Evolutionary conservation across 64 coral and sea anemone genomes (phyloP).

Genomic region (Exaiptasia diaphana): DNA sequence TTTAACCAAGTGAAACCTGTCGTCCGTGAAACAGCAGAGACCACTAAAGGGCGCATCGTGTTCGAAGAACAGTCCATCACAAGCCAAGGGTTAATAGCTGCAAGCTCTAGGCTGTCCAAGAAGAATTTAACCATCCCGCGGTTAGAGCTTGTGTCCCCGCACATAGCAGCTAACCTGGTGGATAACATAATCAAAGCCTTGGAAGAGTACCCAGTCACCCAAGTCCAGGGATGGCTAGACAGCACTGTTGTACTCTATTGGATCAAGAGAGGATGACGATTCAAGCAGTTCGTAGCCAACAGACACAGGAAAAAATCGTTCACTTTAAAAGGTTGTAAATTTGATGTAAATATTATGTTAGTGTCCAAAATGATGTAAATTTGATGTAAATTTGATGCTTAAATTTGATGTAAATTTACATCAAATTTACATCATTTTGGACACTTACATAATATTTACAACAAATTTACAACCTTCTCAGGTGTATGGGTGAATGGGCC

Average conservation of each 20-base stretch:
- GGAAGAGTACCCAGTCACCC: not conserved
- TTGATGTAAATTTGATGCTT: too few relatives aligned
- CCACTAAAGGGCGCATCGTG: not conserved
- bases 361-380: too few relatives aligned
- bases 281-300: too few relatives aligned
- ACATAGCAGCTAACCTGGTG: conserved; percentile 21
- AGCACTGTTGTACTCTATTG: conserved; percentile 50
- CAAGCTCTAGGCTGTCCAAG: conserved; percentile 49
- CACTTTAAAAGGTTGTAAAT: too few relatives aligned
- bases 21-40: not conserved
- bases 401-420: too few relatives aligned
- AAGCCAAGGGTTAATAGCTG: conserved; percentile 43
- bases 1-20: too few relatives aligned
- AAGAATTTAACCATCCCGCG: conserved; percentile 40
- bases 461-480: not conserved
- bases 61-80: conserved; percentile 14
- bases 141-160: conserved; percentile 48
- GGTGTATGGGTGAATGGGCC: not conserved
- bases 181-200: conserved; percentile 24
- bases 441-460: too few relatives aligned
- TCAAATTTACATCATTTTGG: too few relatives aligned
- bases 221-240: conserved; percentile 41
- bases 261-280: too few relatives aligned
- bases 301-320: too few relatives aligned
- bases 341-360: too few relatives aligned